phyloP scores from a whole-genome alignment of 2,113 vertebrate species.

The Elephas maximus region DNA sequence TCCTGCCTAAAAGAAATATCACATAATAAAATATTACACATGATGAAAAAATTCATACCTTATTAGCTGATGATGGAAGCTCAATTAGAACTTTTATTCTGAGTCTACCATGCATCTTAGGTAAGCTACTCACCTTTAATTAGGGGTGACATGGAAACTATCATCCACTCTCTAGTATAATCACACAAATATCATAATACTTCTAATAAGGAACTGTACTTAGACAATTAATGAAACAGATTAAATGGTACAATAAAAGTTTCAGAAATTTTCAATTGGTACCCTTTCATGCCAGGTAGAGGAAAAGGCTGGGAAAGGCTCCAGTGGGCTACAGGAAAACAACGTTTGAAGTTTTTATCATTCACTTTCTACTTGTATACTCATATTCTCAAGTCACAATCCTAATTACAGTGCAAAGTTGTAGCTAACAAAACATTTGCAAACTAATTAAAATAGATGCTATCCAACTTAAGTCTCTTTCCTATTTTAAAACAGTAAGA shows the following conservation, averaged over 20 bases:
- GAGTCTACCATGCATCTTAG: background rate
- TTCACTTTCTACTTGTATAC: background rate
- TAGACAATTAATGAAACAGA: background rate
- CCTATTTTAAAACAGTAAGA: conserved; percentile 35
- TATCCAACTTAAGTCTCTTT: conserved; percentile 50
- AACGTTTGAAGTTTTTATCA: conserved; percentile 9
- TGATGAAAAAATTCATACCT: conserved; percentile 33
- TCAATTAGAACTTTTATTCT: conserved; percentile 47
- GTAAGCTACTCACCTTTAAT: background rate
- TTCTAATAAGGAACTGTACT: conserved; percentile 21
- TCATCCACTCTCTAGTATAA: background rate
- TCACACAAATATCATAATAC: background rate
- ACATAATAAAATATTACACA: conserved; percentile 56
- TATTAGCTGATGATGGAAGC: conserved; percentile 21
- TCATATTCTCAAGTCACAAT: conserved; percentile 22
- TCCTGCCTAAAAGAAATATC: conserved; percentile 92
- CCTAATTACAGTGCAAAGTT: background rate
- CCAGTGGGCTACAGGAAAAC: background rate
- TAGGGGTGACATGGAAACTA: background rate
- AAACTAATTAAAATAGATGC: conserved; percentile 38
- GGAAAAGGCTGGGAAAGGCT: background rate
- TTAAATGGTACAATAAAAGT: conserved; percentile 16
- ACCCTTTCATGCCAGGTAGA: background rate
- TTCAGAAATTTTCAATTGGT: conserved; percentile 4
- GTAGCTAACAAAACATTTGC: background rate